phyloP scores from a whole-genome alignment of 2,888 invertebrate species.

The Scaptomyza tumidula region DNA sequence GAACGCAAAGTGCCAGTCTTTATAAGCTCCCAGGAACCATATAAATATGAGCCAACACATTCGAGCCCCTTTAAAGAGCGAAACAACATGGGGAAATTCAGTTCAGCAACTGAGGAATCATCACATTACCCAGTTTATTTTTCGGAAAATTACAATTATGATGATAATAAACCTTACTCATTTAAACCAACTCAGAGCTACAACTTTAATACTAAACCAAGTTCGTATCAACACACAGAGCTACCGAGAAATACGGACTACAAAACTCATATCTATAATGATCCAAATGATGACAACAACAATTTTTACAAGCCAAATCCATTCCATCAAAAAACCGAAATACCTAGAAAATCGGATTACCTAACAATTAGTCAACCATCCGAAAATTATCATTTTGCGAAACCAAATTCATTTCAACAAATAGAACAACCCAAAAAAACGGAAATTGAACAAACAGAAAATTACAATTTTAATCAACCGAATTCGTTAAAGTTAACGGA shows the following conservation, averaged over 20 bases:
- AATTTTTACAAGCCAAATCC: slow-evolving; percentile 7
- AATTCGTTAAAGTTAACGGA: slow-evolving; percentile 17
- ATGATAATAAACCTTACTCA: slow-evolving; percentile 16
- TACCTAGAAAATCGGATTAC: slow-evolving; percentile 1
- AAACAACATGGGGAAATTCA: slow-evolving; percentile 47
- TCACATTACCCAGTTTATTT: slow-evolving; percentile 39
- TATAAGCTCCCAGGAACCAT: slow-evolving; percentile 82
- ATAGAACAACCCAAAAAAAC: slow-evolving; percentile 11
- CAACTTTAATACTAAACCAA: slow-evolving; percentile 25
- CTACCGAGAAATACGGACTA: not conserved
- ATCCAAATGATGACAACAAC: not conserved
- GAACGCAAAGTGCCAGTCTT: slow-evolving; percentile 85
- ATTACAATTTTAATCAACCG: slow-evolving; percentile 39
- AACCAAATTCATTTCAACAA: slow-evolving; percentile 17
- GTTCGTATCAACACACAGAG: slow-evolving; percentile 3
- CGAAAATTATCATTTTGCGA: slow-evolving; percentile 11
- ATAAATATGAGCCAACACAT: slow-evolving; percentile 73
- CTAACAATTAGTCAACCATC: not conserved
- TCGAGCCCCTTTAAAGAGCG: slow-evolving; percentile 48
- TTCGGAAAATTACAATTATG: slow-evolving; percentile 28
- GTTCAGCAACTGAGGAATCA: slow-evolving; percentile 43
- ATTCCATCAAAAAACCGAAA: slow-evolving; percentile 2
- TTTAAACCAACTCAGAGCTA: slow-evolving; percentile 20
- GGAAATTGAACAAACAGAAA: slow-evolving; percentile 31
- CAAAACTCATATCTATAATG: not conserved